Conservation (phyloP, 1,140 invertebrate species). For the Drosophila pallidifrons region DNA sequence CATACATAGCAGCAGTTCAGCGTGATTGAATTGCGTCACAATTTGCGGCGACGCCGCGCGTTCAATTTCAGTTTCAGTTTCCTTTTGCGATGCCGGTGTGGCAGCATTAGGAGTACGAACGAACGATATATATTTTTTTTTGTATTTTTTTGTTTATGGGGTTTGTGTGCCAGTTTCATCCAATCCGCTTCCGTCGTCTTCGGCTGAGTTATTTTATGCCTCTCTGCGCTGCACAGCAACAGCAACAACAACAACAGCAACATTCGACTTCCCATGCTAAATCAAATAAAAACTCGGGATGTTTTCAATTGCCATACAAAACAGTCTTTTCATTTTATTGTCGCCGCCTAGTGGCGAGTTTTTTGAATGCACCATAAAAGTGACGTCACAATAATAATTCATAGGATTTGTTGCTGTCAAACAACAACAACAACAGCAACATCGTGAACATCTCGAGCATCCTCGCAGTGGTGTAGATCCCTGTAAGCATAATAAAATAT, state of each 20-base stretch:
- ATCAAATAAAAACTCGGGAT: not conserved
- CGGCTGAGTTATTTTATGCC: conserved; percentile 12
- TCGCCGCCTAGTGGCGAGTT: not conserved
- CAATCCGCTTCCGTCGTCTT: conserved; percentile 39
- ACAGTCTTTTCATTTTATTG: conserved; percentile 15
- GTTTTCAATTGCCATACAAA: not conserved
- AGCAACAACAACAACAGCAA: not conserved
- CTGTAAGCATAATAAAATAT: conserved; percentile 34
- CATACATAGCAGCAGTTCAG: conserved; percentile 14
- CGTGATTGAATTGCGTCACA: conserved; percentile 53
- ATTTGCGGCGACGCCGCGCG: conserved; percentile 7
- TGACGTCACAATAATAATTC: not conserved
- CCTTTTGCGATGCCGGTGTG: conserved; percentile 47
- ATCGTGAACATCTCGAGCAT: not conserved
- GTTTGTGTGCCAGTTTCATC: conserved; percentile 57
- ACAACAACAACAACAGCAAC: not conserved
- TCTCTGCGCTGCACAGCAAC: conserved; percentile 10
- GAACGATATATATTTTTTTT: conserved; percentile 9
- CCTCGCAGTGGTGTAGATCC: conserved; percentile 1
- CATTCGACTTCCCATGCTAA: not conserved
- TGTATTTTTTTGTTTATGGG: conserved; percentile 43
- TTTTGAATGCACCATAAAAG: not conserved
- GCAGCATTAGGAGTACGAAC: conserved; percentile 27
- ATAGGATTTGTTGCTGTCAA: not conserved
- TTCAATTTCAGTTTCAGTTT: conserved; percentile 38